Conservation (phyloP, 2,113 vertebrate genomes). For the Engystomops pustulosus region DNA sequence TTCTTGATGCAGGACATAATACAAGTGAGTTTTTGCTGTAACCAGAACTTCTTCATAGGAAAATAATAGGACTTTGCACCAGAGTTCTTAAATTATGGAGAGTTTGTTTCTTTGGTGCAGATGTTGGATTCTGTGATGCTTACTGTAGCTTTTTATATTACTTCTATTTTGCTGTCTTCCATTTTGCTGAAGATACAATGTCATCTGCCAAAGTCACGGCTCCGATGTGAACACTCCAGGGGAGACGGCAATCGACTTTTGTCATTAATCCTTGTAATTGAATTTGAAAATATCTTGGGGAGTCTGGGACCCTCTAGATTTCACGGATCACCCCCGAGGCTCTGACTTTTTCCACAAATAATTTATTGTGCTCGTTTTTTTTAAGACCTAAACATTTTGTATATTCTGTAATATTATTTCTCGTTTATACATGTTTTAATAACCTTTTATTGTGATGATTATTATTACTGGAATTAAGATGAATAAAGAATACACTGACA, state of each 20-base stretch:
- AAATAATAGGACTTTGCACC: not conserved
- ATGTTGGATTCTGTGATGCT: not conserved
- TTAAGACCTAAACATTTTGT: not conserved
- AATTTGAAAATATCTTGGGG: slow-evolving; percentile 28
- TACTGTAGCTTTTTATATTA: not conserved
- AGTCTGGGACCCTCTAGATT: not conserved
- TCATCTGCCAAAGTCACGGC: slow-evolving; percentile 31
- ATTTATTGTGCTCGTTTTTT: not conserved
- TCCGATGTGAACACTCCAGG: not conserved
- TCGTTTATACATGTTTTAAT: too few species aligned
- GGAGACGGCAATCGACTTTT: not conserved
- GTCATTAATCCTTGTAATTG: slow-evolving; percentile 42
- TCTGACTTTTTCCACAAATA: not conserved
- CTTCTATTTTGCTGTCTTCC: not conserved
- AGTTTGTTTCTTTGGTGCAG: not conserved
- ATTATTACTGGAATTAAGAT: too few species aligned
- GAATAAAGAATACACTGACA: too few species aligned
- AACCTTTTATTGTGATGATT: too few species aligned
- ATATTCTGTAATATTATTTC: not conserved
- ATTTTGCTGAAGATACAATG: slow-evolving; percentile 26
- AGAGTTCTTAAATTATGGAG: not conserved
- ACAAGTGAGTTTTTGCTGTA: not conserved
- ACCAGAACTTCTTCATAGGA: not conserved
- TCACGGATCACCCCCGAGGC: not conserved
- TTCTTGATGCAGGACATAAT: not conserved